Percentiles rank a stretch among this genome's conserved stretches.
Conservation (phyloP, 2,113 vertebrate species). For the Peromyscus californicus region DNA sequence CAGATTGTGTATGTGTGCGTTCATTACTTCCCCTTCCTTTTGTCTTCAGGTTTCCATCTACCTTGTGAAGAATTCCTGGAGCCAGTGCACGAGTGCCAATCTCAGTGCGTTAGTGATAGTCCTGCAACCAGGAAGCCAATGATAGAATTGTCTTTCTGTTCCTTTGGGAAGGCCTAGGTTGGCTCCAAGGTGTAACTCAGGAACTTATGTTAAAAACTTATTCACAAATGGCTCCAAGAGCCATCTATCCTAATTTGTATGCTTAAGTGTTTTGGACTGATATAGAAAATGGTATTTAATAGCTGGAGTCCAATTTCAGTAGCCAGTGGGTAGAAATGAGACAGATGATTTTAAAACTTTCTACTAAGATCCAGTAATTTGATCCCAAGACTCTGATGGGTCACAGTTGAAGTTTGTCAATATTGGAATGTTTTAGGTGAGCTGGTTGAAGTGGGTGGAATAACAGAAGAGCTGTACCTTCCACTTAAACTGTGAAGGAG, state of each 20-base stretch:
- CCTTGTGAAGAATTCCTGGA: conserved; percentile 35
- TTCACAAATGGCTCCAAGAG: not conserved
- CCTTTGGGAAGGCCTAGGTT: conserved; percentile 4
- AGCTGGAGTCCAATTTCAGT: conserved; percentile 39
- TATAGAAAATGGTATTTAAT: conserved; percentile 24
- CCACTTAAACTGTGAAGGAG: conserved; percentile 1
- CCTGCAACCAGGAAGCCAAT: not conserved
- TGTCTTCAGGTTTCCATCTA: not conserved
- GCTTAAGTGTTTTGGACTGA: not conserved
- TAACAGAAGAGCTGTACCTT: not conserved
- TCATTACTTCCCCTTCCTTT: not conserved
- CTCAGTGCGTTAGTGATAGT: not conserved
- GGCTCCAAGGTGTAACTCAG: not conserved
- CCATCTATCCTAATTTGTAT: conserved; percentile 40
- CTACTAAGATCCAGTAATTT: conserved; percentile 8
- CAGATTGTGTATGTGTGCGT: not conserved
- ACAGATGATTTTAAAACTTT: not conserved
- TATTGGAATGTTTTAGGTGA: conserved; percentile 10
- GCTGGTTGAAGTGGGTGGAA: conserved; percentile 21
- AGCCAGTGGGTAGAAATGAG: conserved; percentile 12
- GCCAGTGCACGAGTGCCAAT: not conserved
- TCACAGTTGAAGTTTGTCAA: not conserved
- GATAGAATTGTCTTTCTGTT: conserved; percentile 21
- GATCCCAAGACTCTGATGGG: conserved; percentile 1
- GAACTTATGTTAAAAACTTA: not conserved